Conservation (phyloP, 2,888 invertebrate species). For the Metopia argyrocephala region DNA sequence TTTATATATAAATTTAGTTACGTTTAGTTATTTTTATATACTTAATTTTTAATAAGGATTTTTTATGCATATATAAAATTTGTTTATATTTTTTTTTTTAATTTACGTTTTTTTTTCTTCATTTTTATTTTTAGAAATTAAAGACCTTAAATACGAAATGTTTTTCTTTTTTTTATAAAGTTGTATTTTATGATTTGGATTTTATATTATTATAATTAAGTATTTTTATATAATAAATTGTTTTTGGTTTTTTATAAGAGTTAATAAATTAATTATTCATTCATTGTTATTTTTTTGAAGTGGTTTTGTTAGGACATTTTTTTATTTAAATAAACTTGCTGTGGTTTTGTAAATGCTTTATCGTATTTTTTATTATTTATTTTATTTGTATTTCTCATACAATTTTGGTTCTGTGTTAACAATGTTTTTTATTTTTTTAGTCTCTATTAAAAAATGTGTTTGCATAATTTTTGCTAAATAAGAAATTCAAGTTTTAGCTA, state of each 20-base stretch:
- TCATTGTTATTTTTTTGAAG: conserved; percentile 63
- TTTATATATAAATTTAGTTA: conserved; percentile 72
- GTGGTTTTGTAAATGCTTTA: conserved; percentile 74
- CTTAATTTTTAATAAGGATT: conserved; percentile 62
- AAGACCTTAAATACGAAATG: conserved; percentile 78
- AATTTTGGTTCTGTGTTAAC: conserved; percentile 60
- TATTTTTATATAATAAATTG: conserved; percentile 68
- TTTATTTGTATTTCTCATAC: conserved; percentile 32
- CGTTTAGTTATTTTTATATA: conserved; percentile 67
- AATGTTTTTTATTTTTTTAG: conserved; percentile 22
- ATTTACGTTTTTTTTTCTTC: no score
- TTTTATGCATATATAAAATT: conserved; percentile 64
- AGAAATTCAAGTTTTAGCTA: conserved; percentile 59
- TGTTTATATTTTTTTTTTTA: conserved; percentile 59
- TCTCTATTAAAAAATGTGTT: conserved; percentile 25
- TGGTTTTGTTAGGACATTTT: conserved; percentile 62
- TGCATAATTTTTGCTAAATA: conserved; percentile 34
- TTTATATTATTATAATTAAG: conserved; percentile 65
- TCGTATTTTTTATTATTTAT: conserved; percentile 58
- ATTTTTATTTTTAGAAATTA: conserved; percentile 77
- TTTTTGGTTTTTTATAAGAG: conserved; percentile 65
- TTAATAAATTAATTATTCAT: conserved; percentile 63
- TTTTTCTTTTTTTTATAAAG: conserved; percentile 76
- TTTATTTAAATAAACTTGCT: conserved; percentile 66
- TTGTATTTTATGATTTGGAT: conserved; percentile 68